Evolutionary conservation across 2,888 invertebrate species (phyloP).

Genomic region (Mylabris sibirica): DNA sequence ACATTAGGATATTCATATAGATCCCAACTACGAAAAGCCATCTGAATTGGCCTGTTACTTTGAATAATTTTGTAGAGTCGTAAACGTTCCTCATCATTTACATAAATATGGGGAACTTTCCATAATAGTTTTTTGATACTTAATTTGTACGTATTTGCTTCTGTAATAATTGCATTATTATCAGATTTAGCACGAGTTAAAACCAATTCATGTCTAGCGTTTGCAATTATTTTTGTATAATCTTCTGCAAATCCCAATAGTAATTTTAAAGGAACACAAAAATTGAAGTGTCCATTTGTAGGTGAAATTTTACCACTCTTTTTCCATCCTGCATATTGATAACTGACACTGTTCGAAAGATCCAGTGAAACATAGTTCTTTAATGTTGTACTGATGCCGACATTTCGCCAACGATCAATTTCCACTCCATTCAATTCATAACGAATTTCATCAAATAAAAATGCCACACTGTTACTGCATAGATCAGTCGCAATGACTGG

Average conservation of each 20-base stretch:
- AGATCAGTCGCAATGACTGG: background rate
- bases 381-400: conserved; percentile 31
- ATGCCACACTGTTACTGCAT: conserved; percentile 28
- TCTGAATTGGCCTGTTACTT: conserved; percentile 25
- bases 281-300: conserved; percentile 26
- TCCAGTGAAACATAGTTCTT: conserved; percentile 32
- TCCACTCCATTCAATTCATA: conserved; percentile 40
- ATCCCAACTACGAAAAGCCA: conserved; percentile 54
- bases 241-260: conserved; percentile 40
- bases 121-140: conserved; percentile 35
- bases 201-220: conserved; percentile 56
- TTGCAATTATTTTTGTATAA: conserved; percentile 42
- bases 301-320: conserved; percentile 17
- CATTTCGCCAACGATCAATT: conserved; percentile 35
- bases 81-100: conserved; percentile 37
- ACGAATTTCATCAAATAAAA: conserved; percentile 27
- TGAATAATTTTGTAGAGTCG: conserved; percentile 31
- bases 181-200: conserved; percentile 44
- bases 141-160: conserved; percentile 21
- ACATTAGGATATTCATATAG: conserved; percentile 54
- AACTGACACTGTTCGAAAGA: conserved; percentile 16
- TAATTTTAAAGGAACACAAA: conserved; percentile 34
- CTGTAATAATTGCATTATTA: conserved; percentile 41
- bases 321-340: conserved; percentile 31
- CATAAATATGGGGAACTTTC: conserved; percentile 38